A percentile compares a stretch with the other conserved stretches of the same genome.
phyloP scores from a whole-genome alignment of 2,888 invertebrate genomes.

The Luffia ferchaultella region DNA sequence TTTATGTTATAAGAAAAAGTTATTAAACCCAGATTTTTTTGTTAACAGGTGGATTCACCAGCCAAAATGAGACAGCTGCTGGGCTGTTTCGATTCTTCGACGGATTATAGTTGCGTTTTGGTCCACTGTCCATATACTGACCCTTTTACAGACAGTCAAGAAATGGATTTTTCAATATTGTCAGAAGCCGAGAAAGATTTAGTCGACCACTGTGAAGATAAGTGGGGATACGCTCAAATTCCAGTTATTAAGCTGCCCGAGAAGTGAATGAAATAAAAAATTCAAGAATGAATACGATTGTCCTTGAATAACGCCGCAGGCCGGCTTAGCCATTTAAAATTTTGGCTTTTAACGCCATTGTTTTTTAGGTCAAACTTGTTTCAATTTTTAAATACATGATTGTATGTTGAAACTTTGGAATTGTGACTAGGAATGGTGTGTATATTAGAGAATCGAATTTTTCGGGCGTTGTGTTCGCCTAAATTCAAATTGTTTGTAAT shows the following conservation, averaged over 20 bases:
- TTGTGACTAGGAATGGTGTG: background rate
- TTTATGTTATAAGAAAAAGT: no score
- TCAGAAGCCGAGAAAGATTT: slow-evolving; percentile 69
- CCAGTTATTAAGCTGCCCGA: slow-evolving; percentile 73
- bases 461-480: no score
- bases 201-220: slow-evolving; percentile 73
- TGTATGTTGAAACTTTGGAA: background rate
- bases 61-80: slow-evolving; percentile 55
- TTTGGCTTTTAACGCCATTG: slow-evolving; percentile 24
- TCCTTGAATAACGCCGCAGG: slow-evolving; percentile 8
- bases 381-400: background rate
- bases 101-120: slow-evolving; percentile 64
- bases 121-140: slow-evolving; percentile 60
- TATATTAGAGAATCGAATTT: background rate
- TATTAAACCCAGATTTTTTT: slow-evolving; percentile 22
- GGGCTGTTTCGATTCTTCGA: slow-evolving; percentile 42
- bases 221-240: slow-evolving; percentile 68
- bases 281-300: background rate
- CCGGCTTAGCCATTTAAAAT: slow-evolving; percentile 13
- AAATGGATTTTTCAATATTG: slow-evolving; percentile 49
- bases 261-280: slow-evolving; percentile 45
- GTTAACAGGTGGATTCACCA: slow-evolving; percentile 65
- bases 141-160: slow-evolving; percentile 50
- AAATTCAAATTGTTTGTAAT: no score
- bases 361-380: background rate